Evolutionary conservation across 1,140 invertebrate genomes (phyloP), one percentile per base, ranked within the genome.

Genomic region (Ceratina japonica): DNA sequence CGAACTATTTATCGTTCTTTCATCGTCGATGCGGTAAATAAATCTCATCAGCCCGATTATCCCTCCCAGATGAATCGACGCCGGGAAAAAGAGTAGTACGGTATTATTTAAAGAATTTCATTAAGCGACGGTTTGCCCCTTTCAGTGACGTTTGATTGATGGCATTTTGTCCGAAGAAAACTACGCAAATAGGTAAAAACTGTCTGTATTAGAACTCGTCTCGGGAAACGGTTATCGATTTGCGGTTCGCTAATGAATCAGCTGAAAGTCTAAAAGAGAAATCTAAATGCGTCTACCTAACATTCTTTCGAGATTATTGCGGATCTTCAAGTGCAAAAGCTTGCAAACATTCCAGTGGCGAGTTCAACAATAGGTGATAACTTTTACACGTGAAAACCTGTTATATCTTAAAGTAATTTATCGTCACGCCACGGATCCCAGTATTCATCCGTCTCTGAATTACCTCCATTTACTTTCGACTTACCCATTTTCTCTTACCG

Each of bases 1-100:
- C 75, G 62, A 71, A 78, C 75, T 78, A 78, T 78, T 78, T 78
- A 78, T 78, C 75, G 51, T 78, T 78, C 75, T 78, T 78, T 72
- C 58, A 63, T 71, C 58, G 75, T 56, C 69, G 49, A 72, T 20
- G 56, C 49, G 59, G 59, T 63, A 71, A 78, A 72, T 78, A 72
- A 78, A 72, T 78, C 75, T 72, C 68, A 22, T 63, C 31, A 56
- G 52, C 2, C 15, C 62, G 73, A 66, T 54, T 66, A 74, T 56
- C 27, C 15, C 20, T 18, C n/a, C 5, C 12, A 13, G 16, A 4
- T 27, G 75, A 44, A 16, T 24, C 49, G 51, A 24, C 10, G 18
- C 16, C 31, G 37, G 10, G 7, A 49, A 59, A 54, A 71, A 44
- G 24, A 54, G 24, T 24, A 13, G 12, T 12, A 0, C 58, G 16